Evolutionary conservation across 1,140 invertebrate species (phyloP).

Genomic region (Globodera ellingtonae): DNA sequence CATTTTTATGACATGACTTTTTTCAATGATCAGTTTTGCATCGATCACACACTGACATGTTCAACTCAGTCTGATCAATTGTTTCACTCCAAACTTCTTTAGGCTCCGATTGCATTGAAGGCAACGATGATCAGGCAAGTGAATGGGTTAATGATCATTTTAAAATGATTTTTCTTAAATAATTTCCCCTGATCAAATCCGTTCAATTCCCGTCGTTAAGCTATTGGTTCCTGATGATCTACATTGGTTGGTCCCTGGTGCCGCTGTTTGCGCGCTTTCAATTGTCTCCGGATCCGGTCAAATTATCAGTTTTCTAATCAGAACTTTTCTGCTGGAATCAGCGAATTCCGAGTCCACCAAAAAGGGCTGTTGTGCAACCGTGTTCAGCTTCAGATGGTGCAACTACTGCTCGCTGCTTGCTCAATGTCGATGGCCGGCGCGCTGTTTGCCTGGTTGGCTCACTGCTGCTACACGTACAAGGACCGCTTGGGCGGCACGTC

Average conservation of each 20-base stretch:
- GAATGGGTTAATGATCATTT: background rate
- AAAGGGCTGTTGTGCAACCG: background rate
- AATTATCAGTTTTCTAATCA: background rate
- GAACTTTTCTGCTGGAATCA: no score
- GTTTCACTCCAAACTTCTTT: background rate
- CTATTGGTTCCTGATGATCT: constrained; percentile 29
- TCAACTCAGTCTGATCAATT: no score
- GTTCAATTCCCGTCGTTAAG: background rate
- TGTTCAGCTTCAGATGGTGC: background rate
- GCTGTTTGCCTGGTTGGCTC: background rate
- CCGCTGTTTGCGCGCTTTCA: constrained; percentile 19
- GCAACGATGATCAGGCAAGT: constrained; percentile 24
- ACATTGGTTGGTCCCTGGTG: constrained; percentile 12
- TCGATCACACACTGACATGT: no score
- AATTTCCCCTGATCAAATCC: background rate
- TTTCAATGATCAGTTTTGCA: no score
- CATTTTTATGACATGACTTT: no score
- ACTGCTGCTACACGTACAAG: constrained; percentile 7
- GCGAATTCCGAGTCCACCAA: no score
- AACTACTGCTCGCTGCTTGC: background rate
- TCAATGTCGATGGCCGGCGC: background rate
- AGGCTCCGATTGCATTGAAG: constrained; percentile 26
- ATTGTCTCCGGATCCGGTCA: constrained; percentile 20
- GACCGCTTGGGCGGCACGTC: background rate
- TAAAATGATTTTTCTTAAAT: background rate